Conservation (phyloP, 2,888 invertebrate species). For the Volucella zonaria region DNA sequence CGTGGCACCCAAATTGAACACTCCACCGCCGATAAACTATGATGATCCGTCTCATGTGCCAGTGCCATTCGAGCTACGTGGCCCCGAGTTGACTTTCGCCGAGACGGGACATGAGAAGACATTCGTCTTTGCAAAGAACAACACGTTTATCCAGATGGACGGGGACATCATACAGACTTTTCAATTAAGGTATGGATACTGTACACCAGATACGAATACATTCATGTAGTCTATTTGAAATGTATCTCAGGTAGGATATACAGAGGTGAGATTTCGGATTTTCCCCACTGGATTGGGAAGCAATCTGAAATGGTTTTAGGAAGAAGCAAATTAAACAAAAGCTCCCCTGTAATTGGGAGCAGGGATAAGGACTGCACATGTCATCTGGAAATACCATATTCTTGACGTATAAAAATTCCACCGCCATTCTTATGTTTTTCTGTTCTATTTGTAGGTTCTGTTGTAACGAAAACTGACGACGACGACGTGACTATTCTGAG, state of each 20-base stretch:
- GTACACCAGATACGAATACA: slow-evolving; percentile 75
- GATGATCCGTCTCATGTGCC: slow-evolving; percentile 83
- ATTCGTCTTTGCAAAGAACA: slow-evolving; percentile 96
- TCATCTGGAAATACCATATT: slow-evolving; percentile 15
- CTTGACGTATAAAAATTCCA: slow-evolving; percentile 22
- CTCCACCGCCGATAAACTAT: slow-evolving; percentile 76
- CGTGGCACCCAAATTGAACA: slow-evolving; percentile 76
- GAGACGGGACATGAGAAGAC: slow-evolving; percentile 92
- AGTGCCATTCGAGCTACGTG: slow-evolving; percentile 89
- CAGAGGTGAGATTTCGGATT: neutral
- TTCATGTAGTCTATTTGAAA: neutral
- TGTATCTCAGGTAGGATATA: slow-evolving; percentile 11
- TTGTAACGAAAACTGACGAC: neutral
- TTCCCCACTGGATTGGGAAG: neutral
- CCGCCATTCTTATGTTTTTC: neutral
- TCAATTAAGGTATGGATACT: slow-evolving; percentile 88
- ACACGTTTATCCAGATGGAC: slow-evolving; percentile 94
- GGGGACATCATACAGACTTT: slow-evolving; percentile 95
- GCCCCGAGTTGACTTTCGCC: slow-evolving; percentile 91
- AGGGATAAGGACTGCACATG: slow-evolving; percentile 11
- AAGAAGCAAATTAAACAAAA: slow-evolving; percentile 66
- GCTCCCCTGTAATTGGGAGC: slow-evolving; percentile 48
- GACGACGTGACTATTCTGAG: slow-evolving; percentile 40
- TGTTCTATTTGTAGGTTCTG: neutral
- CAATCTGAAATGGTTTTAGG: slow-evolving; percentile 32